Evolutionary conservation across 2,888 invertebrate genomes (phyloP), one percentile per base, ranked within the genome.

Genomic region (Suillia variegata): DNA sequence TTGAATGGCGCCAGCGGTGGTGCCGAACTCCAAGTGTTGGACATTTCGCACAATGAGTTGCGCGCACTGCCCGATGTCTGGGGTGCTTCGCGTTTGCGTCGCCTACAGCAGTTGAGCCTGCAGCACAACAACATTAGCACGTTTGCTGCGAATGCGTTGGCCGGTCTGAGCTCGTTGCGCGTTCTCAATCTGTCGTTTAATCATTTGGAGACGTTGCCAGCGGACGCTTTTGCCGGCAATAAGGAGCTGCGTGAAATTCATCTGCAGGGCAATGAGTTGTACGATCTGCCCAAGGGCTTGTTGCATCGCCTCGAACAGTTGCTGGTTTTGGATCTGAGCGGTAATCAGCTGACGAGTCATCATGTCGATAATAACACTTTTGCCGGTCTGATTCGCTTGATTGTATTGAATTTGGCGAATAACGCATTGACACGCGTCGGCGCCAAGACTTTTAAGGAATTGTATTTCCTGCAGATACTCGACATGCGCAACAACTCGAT

Each of bases 161-260:
- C 89, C 62, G 92, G 93, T 47, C 85, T 96, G 54, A 87, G 88
- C 38, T 89, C 90, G 50, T 84, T 96, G 79, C 87, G 92, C 70
- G 87, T 91, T 38, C 82, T 97, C 54, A 94, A 96, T 84, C 85
- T 95, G 76, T 93, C 94, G 69, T 90, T 91, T 80, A 97, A 97
- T 81, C 88, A 88, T 66, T 83, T 97, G 70, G 89, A 89, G 69
- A 87, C 88, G 17, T 81, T 96, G 74, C 95, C 96, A 1, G 88
- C 91, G 70, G 90, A 90, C 49, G 81, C 94, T 59, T 94, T 96
- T 80, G 88, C 90, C 47, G 89, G 90, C 69, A 90, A 91, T 62
- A 87, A 90, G 73, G 93, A 94, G 77, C 83, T 93, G 58, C 87
- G 91, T 62, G 93, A 94, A 82, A 86, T 94, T 64, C 91, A 93